Evolutionary conservation across 2,113 vertebrate species (phyloP), one percentile per base, ranked within the genome.

Genomic region (Cyphomyrus plagiostoma): DNA sequence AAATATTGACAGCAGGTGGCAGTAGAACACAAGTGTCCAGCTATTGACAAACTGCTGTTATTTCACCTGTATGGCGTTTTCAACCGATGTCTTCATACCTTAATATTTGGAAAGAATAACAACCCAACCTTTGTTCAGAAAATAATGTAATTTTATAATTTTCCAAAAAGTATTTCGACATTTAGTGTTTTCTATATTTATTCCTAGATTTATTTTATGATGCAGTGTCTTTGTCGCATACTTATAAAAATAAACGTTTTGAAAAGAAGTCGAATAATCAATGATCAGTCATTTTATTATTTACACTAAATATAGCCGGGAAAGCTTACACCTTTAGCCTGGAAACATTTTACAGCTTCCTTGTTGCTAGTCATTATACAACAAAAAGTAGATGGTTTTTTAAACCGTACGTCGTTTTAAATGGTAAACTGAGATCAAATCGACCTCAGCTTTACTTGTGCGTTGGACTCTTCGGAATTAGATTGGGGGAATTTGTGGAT

Each of bases 1-100:
- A n/a, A 1, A 26, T 52, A 86, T 4, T 13, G n/a, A 74, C 90
- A 86, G 88, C 52, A 90, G 90, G 88, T 70, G 90, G 82, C 82
- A 90, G 82, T 26, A 62, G 23, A 7, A 35, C 30, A 42, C 56
- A 35, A 90, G 21, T 8, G 50, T 89, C 50, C 26, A 26, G 46
- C 42, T 19, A 19, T 26, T 62, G 52, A 62, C 53, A 23, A 88
- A 62, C 26, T 88, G 86, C 35, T 62, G 21, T 86, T 86, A 52
- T 53, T 52, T 86, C 85, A 23, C 85, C 26, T 83, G 45, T 48
- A 83, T 45, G 80, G 80, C 48, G 39, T 83, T 46, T 83, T 83
- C 45, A 46, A 23, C 80, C 35, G 80, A 23, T 83, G 23, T 46
- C 42, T 42, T 83, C 70, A 77, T 77, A 77, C 70, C 70, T 77